Evolutionary conservation across 2,797 vertebrate species (phyloP).

Genomic region (Propithecus perrieri): DNA sequence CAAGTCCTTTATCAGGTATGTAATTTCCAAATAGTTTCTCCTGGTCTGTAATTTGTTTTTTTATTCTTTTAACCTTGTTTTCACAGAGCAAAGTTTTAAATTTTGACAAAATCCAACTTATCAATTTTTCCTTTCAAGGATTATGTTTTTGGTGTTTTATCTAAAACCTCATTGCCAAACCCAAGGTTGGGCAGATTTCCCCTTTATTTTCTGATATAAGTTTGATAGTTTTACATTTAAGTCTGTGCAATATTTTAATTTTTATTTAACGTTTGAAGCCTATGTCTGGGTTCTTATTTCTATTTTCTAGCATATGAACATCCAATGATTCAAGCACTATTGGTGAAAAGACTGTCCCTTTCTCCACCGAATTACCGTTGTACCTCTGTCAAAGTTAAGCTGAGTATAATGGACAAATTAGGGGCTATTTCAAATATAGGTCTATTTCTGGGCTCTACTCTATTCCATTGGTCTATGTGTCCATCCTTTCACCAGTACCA

Average conservation of each 20-base stretch:
- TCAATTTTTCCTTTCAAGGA: not conserved
- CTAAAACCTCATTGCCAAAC: not conserved
- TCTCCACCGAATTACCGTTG: not conserved
- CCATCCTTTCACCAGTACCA: not conserved
- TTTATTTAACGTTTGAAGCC: not conserved
- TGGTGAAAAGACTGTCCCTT: not conserved
- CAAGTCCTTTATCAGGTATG: not conserved
- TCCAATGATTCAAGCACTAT: not conserved
- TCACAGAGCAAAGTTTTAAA: not conserved
- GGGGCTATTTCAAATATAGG: not conserved
- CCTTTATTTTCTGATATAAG: not conserved
- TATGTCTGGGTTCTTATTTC: not conserved
- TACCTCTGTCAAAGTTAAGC: not conserved
- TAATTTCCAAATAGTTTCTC: not conserved
- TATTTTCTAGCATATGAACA: not conserved
- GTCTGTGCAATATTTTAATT: not conserved
- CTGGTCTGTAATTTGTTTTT: not conserved
- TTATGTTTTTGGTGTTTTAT: not conserved
- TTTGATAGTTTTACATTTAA: not conserved
- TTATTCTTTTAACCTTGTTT: not conserved
- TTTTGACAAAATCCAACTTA: slow-evolving; percentile 26
- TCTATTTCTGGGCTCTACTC: not conserved
- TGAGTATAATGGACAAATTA: not conserved
- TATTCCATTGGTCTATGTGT: not conserved
- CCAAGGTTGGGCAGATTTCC: not conserved